Evolutionary conservation across 1,140 invertebrate genomes (phyloP), one percentile per base, ranked within the genome.

Genomic region (Caenorhabditis inopinata): DNA sequence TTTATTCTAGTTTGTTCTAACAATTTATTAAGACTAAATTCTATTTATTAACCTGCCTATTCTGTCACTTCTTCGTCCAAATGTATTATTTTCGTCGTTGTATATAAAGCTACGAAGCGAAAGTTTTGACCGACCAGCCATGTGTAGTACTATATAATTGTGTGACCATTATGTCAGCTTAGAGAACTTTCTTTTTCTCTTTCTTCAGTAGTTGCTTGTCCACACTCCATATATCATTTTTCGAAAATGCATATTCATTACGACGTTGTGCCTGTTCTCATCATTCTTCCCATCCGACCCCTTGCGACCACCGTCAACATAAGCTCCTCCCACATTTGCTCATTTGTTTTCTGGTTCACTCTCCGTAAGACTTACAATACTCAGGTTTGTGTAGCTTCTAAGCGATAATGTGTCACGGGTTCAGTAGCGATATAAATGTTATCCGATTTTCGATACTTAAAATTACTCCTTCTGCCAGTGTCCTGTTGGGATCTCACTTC

Each of bases 91-190:
- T 42, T 68, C 58, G 38, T 38, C 12, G 58, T 42, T 21, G 32
- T 68, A 68, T 68, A 68, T 21, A 18, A 68, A 68, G 58, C 21
- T 21, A 32, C 27, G 32, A 68, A 29, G 51, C 5, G 51, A 68
- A 68, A 68, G 58, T 68, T 68, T 68, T 18, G 32, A 38, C 58
- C 32, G 32, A 38, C 58, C 38, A 68, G 58, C 58, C 58, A 68
- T 68, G 58, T 38, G 58, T 68, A 68, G 32, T 68, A 68, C 58
- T 38, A 68, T 68, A 68, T 68, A 68, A 68, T 68, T 68, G 58
- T 21, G 58, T 21, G 58, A 32, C 16, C 58, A 68, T 68, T 68
- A 29, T 68, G 48, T 21, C 21, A 7, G 48, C 12, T 51, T 51
- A 4, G 58, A 58, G 32, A 16, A 58, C 27, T 58, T 29, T 68